Evolutionary conservation across 2,113 vertebrate species (phyloP).

Genomic region (Daboia siamensis): DNA sequence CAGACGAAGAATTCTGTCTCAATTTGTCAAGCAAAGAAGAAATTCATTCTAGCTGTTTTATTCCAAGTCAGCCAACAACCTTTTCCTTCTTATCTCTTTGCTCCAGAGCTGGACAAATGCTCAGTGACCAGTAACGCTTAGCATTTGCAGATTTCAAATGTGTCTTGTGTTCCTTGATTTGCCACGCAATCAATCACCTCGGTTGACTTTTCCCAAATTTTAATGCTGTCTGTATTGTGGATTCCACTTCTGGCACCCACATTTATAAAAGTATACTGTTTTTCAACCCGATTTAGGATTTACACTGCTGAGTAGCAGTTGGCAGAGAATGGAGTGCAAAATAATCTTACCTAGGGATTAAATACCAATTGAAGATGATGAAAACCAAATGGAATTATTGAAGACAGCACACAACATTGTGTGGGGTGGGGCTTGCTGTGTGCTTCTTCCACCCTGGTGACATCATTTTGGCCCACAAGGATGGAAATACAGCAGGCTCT

Average conservation of each 20-base stretch:
- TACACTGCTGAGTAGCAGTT: background rate
- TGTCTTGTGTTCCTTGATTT: background rate
- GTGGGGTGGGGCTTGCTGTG: background rate
- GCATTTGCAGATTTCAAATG: background rate
- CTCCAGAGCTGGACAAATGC: constrained; percentile 15
- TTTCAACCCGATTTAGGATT: background rate
- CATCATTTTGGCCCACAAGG: background rate
- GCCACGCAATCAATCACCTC: background rate
- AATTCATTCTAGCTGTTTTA: background rate
- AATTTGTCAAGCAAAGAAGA: background rate
- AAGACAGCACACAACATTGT: background rate
- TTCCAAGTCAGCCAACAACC: background rate
- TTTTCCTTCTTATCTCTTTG: constrained; percentile 13
- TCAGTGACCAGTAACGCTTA: background rate
- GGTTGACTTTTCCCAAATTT: background rate
- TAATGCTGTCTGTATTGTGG: background rate
- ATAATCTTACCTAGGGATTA: background rate
- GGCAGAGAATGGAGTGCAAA: background rate
- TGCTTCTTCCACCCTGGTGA: background rate
- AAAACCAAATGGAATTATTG: background rate
- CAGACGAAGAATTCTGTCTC: background rate
- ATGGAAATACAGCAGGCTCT: background rate
- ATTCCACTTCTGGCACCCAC: background rate
- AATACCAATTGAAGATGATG: background rate
- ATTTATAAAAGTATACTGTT: background rate